Evolutionary conservation across 2,113 vertebrate genomes (phyloP).

Genomic region (Himantopus leucocephalus): DNA sequence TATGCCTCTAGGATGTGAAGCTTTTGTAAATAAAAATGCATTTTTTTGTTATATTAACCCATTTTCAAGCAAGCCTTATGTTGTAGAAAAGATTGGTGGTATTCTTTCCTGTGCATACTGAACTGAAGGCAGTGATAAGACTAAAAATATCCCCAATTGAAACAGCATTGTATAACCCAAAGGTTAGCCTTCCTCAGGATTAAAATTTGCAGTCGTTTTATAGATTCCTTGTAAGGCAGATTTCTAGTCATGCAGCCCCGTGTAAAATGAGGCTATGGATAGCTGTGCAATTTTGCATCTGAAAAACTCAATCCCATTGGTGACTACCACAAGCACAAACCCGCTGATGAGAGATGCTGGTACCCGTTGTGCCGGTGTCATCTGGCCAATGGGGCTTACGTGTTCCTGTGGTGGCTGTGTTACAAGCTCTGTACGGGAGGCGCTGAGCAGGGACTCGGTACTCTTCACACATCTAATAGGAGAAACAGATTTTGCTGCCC

Average conservation of each 20-base stretch:
- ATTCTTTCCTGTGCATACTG: neutral
- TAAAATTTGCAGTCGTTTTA: constrained; percentile 11
- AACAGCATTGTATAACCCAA: constrained; percentile 33
- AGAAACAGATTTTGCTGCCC: neutral
- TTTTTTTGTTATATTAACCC: constrained; percentile 58
- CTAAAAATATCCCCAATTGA: constrained; percentile 46
- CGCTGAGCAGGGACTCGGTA: neutral
- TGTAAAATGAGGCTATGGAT: neutral
- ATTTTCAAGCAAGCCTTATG: constrained; percentile 41
- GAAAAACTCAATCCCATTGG: neutral
- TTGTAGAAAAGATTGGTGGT: constrained; percentile 1
- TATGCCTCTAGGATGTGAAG: constrained; percentile 51
- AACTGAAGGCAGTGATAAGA: constrained; percentile 25
- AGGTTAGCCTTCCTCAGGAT: constrained; percentile 44
- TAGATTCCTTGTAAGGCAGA: neutral
- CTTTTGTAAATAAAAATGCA: constrained; percentile 63
- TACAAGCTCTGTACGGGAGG: neutral
- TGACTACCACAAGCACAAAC: neutral
- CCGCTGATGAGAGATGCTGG: neutral
- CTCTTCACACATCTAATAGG: neutral
- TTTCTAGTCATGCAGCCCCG: neutral
- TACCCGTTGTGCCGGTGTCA: neutral
- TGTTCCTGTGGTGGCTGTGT: too few relatives aligned
- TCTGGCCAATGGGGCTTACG: accelerated
- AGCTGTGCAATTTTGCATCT: neutral